These are phyloP conservation scores for Probosciger aterrimus DNA, from an alignment of 2,113 vertebrate genomes.

Conservation along the genomic window DNA sequence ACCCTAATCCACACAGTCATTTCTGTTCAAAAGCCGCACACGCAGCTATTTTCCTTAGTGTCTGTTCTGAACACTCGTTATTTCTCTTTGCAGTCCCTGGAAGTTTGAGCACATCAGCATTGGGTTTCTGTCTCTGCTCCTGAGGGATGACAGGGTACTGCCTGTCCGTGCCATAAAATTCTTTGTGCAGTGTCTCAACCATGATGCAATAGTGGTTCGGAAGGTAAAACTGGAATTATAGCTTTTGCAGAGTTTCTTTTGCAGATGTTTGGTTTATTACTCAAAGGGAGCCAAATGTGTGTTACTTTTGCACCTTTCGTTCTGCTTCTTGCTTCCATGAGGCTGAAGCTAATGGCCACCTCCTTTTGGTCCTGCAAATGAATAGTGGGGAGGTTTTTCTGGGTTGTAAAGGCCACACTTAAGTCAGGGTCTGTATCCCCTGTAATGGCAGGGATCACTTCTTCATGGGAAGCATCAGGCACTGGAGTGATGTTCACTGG, in stretches of 20 bases:
- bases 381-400: not conserved
- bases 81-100: conserved; percentile 83
- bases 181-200: conserved; percentile 94
- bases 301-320: not conserved
- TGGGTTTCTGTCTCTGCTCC: conserved; percentile 89
- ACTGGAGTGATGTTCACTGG: not conserved
- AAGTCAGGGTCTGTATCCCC: not conserved
- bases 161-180: conserved; percentile 85
- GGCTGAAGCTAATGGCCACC: not conserved
- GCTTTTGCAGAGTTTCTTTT: not conserved
- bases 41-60: not conserved
- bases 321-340: not conserved
- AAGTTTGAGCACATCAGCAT: conserved; percentile 97
- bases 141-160: conserved; percentile 89
- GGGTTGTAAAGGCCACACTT: not conserved
- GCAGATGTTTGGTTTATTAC: not conserved
- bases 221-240: conserved; percentile 77
- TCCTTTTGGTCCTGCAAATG: not conserved
- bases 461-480: not conserved
- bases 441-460: not conserved
- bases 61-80: not conserved
- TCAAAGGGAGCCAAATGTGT: not conserved
- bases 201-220: conserved; percentile 92
- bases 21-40: not conserved
- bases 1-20: not conserved